These are phyloP conservation scores for Sceliomorpha sp. DNA, from an alignment of 2,888 invertebrate genomes.

Conservation along the genomic window DNA sequence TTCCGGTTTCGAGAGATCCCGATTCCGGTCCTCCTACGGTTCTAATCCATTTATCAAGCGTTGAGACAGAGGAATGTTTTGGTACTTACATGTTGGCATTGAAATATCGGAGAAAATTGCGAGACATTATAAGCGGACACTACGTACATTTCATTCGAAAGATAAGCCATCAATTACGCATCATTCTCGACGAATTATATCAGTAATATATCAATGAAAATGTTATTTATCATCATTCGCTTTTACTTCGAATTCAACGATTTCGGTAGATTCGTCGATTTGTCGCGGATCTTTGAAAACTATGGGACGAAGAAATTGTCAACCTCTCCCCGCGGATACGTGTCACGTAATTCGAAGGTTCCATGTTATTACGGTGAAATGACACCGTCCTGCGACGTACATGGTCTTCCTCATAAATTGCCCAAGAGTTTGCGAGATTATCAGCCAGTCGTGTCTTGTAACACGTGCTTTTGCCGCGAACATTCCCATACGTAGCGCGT, in stretches of 20 bases:
- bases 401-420: neutral
- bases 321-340: too few relatives aligned
- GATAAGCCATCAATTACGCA: conserved; percentile 21
- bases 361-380: too few relatives aligned
- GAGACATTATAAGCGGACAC: conserved; percentile 18
- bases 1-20: conserved; percentile 42
- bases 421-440: conserved; percentile 26
- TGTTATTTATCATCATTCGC: too few relatives aligned
- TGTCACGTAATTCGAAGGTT: too few relatives aligned
- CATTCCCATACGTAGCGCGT: conserved; percentile 18
- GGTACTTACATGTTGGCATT: conserved; percentile 13
- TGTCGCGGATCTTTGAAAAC: too few relatives aligned
- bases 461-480: conserved; percentile 43
- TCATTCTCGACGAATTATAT: conserved; percentile 1
- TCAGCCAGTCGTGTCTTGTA: conserved; percentile 27
- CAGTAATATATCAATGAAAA: too few relatives aligned
- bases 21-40: conserved; percentile 46
- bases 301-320: too few relatives aligned
- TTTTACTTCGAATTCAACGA: too few relatives aligned
- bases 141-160: conserved; percentile 13
- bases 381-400: too few relatives aligned
- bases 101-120: conserved; percentile 34
- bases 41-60: conserved; percentile 27
- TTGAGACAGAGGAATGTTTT: conserved; percentile 11
- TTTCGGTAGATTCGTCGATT: too few relatives aligned